Evolutionary conservation across 1,140 invertebrate species (phyloP).

Genomic region (Chrysomallon squamiferum): DNA sequence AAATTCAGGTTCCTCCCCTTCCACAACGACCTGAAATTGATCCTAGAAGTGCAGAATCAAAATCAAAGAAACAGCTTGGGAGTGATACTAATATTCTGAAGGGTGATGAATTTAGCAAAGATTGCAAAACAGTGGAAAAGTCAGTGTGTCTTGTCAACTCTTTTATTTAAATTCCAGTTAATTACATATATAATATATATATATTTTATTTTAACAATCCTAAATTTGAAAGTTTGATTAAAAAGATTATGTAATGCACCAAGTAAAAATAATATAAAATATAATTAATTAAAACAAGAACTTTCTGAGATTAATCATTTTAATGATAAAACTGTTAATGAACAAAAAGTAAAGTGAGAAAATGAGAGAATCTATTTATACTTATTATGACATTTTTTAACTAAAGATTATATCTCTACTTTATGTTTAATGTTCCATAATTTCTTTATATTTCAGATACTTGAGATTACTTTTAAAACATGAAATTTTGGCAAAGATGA

Average conservation of each 20-base stretch:
- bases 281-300: too few species aligned
- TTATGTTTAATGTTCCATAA: too few species aligned
- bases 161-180: neutral
- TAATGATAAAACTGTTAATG: too few species aligned
- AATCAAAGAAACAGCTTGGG: conserved; percentile 60
- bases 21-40: conserved; percentile 60
- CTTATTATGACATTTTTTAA: too few species aligned
- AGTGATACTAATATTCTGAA: conserved; percentile 57
- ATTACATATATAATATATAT: neutral
- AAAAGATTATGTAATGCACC: too few species aligned
- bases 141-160: conserved; percentile 44
- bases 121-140: conserved; percentile 63
- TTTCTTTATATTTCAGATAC: conserved; percentile 45
- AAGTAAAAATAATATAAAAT: too few species aligned
- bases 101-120: conserved; percentile 63
- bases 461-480: conserved; percentile 57
- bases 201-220: neutral
- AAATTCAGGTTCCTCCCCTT: conserved; percentile 63
- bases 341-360: too few species aligned
- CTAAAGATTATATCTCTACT: too few species aligned
- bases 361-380: too few species aligned
- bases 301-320: too few species aligned
- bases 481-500: conserved; percentile 56
- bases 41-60: conserved; percentile 58
- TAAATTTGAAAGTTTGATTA: neutral